phyloP scores from a whole-genome alignment of 2,113 vertebrate species.

The Embiotoca jacksoni region DNA sequence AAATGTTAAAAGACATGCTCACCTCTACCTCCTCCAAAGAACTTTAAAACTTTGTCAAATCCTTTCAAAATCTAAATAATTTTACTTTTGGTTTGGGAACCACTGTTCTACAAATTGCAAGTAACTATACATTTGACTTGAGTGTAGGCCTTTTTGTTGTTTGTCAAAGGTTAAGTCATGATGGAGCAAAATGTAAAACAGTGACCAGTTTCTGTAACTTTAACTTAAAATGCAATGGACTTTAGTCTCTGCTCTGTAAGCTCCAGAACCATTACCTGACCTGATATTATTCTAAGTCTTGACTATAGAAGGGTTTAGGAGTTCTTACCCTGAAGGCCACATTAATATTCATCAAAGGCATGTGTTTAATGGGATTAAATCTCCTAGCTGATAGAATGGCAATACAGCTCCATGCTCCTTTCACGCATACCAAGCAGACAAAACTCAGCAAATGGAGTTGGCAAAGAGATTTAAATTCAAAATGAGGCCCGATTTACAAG shows the following conservation, averaged over 20 bases:
- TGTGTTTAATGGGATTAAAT: constrained; percentile 69
- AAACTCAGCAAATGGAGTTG: constrained; percentile 46
- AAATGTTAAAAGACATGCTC: too few relatives aligned
- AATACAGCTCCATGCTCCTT: constrained; percentile 36
- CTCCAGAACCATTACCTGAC: constrained; percentile 37
- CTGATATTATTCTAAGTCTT: constrained; percentile 43
- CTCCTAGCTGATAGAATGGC: constrained; percentile 57
- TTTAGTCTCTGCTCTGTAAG: constrained; percentile 1
- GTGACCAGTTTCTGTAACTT: background rate
- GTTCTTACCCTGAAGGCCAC: constrained; percentile 58
- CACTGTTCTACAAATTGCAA: background rate
- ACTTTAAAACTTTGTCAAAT: too few relatives aligned
- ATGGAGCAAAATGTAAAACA: constrained; percentile 19
- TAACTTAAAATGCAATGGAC: constrained; percentile 12
- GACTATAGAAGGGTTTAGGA: constrained; percentile 38
- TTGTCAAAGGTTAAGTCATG: background rate
- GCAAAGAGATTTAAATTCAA: constrained; percentile 57
- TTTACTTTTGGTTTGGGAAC: background rate
- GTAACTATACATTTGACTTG: background rate
- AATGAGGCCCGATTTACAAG: constrained; percentile 58
- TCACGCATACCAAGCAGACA: constrained; percentile 72
- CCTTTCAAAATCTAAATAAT: too few relatives aligned
- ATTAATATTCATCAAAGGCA: constrained; percentile 75
- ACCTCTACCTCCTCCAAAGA: too few relatives aligned
- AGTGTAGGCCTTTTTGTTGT: background rate